phyloP scores from a whole-genome alignment of 2,888 invertebrate species.

The Melanargia galathea region DNA sequence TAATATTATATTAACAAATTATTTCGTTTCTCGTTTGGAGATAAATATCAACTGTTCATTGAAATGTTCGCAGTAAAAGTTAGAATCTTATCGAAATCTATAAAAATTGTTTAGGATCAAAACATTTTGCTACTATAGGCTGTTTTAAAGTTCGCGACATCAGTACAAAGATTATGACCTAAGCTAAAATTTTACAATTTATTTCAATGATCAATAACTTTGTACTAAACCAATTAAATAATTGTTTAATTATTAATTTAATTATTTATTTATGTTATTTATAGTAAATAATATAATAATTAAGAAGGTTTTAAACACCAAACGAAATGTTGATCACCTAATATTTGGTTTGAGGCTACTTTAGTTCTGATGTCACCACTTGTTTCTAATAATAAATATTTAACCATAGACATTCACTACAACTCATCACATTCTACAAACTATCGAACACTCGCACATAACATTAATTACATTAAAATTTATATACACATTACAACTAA shows the following conservation, averaged over 20 bases:
- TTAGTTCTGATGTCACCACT: constrained; percentile 35
- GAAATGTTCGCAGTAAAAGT: constrained; percentile 27
- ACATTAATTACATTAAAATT: constrained; percentile 76
- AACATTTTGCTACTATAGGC: constrained; percentile 4
- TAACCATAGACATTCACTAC: constrained; percentile 63
- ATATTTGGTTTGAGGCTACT: constrained; percentile 17
- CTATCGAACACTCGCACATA: constrained; percentile 81
- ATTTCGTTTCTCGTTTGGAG: constrained; percentile 15
- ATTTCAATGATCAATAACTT: not conserved
- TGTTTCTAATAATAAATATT: constrained; percentile 40
- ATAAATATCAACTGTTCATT: constrained; percentile 5
- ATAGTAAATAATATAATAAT: not conserved
- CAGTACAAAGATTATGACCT: constrained; percentile 7
- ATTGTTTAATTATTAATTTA: not conserved
- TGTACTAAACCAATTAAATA: not conserved
- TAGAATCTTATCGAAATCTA: constrained; percentile 19
- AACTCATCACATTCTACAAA: constrained; percentile 75
- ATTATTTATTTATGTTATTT: not conserved
- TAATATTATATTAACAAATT: constrained; percentile 22
- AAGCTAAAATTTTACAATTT: not conserved
- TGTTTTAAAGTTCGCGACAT: not conserved
- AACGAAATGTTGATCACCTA: not conserved
- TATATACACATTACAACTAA: constrained; percentile 79
- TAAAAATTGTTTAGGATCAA: constrained; percentile 20
- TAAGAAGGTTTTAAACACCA: not conserved